Conservation (phyloP, 2,888 invertebrate species). For the Plusia festucae region DNA sequence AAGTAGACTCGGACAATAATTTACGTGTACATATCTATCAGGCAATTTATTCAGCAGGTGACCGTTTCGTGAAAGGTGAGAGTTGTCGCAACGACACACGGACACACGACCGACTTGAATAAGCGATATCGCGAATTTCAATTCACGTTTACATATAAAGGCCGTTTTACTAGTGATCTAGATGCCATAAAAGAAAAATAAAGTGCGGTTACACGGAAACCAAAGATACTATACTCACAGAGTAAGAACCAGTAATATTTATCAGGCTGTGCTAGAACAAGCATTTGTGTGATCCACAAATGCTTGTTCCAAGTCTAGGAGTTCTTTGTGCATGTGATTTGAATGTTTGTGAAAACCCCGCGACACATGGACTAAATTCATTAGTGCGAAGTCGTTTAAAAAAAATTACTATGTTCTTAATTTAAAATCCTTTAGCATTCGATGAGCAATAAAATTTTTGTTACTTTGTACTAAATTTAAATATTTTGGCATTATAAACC, state of each 20-base stretch:
- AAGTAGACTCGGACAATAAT: constrained; percentile 64
- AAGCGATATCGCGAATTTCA: constrained; percentile 55
- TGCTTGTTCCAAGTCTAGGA: too few relatives aligned
- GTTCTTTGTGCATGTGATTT: too few relatives aligned
- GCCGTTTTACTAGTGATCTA: constrained; percentile 48
- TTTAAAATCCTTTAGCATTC: too few relatives aligned
- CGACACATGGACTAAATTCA: too few relatives aligned
- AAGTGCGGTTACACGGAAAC: not conserved
- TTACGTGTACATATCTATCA: constrained; percentile 78
- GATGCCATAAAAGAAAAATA: constrained; percentile 41
- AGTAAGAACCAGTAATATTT: not conserved
- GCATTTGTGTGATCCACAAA: too few relatives aligned
- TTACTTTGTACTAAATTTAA: too few relatives aligned
- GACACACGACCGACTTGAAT: constrained; percentile 57
- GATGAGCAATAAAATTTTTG: too few relatives aligned
- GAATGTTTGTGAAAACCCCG: too few relatives aligned
- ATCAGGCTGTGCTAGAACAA: too few relatives aligned
- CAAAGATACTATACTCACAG: not conserved
- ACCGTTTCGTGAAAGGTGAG: constrained; percentile 69
- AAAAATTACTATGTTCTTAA: too few relatives aligned
- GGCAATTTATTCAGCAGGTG: constrained; percentile 78
- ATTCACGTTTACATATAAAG: constrained; percentile 55
- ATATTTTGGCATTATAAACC: not conserved
- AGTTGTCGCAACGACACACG: constrained; percentile 58
- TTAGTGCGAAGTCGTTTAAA: too few relatives aligned